Evolutionary conservation across 2,888 invertebrate species (phyloP).

Genomic region (Dexiosoma caninum): DNA sequence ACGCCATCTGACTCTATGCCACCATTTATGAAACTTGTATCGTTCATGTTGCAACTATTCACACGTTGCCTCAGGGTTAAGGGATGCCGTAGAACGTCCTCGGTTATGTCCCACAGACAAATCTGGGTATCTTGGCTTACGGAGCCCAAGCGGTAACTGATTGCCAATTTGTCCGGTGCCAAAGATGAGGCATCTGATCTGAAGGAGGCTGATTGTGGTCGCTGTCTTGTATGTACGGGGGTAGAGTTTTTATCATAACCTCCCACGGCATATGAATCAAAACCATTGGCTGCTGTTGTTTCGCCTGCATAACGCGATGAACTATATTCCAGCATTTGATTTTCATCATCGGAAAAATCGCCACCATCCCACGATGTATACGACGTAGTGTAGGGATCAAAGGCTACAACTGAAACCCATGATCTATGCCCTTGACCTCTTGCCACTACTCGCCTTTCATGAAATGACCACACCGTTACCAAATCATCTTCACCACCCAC

Average conservation of each 20-base stretch:
- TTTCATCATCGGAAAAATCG: constrained; percentile 81
- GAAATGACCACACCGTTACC: constrained; percentile 97
- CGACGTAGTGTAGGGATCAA: constrained; percentile 90
- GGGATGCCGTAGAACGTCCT: constrained; percentile 92
- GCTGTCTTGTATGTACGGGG: constrained; percentile 71
- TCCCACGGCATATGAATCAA: constrained; percentile 66
- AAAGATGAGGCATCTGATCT: constrained; percentile 75
- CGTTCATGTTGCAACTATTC: constrained; percentile 72
- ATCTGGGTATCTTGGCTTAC: constrained; percentile 98
- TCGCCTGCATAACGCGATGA: constrained; percentile 54
- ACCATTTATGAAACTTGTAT: constrained; percentile 74
- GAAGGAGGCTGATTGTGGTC: constrained; percentile 76
- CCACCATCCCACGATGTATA: constrained; percentile 82
- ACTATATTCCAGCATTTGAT: constrained; percentile 76
- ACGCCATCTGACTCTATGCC: constrained; percentile 73
- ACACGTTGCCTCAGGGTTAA: constrained; percentile 75
- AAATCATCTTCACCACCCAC: constrained; percentile 99
- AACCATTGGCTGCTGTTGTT: constrained; percentile 70
- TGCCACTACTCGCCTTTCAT: constrained; percentile 95
- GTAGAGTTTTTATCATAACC: constrained; percentile 73
- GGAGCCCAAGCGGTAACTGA: constrained; percentile 92
- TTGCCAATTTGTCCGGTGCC: constrained; percentile 79
- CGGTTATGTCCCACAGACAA: constrained; percentile 98
- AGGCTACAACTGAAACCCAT: constrained; percentile 98
- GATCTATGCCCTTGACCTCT: constrained; percentile 98